Evolutionary conservation across 2,113 vertebrate genomes (phyloP).

Genomic region (Channa argus): DNA sequence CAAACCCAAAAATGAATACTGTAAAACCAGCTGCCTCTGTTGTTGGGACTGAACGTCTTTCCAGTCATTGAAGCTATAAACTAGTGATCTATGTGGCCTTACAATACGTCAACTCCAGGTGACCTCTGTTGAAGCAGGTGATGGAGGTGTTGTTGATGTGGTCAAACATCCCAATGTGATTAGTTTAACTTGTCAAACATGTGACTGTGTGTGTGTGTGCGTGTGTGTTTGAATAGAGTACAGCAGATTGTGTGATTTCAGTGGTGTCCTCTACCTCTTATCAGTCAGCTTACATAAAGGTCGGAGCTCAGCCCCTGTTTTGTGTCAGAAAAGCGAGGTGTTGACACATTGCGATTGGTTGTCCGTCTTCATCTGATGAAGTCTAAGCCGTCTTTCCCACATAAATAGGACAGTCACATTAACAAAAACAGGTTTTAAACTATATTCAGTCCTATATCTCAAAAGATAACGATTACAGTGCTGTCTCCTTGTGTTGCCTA

Average conservation of each 20-base stretch:
- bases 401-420: background rate
- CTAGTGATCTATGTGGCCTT: slow-evolving; percentile 10
- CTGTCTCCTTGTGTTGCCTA: no score
- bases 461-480: no score
- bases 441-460: no score
- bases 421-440: no score
- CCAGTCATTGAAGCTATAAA: slow-evolving; percentile 13
- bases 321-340: slow-evolving; percentile 41
- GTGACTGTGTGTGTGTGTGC: slow-evolving; percentile 15
- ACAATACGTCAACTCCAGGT: slow-evolving; percentile 8
- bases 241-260: slow-evolving; percentile 28
- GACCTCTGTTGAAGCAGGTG: slow-evolving; percentile 1
- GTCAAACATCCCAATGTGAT: slow-evolving; percentile 42
- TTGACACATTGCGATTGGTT: slow-evolving; percentile 36
- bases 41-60: slow-evolving; percentile 18
- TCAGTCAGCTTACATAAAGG: slow-evolving; percentile 41
- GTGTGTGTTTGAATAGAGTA: background rate
- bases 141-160: slow-evolving; percentile 28
- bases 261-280: slow-evolving; percentile 38
- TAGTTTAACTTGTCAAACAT: slow-evolving; percentile 40
- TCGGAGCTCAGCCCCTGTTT: slow-evolving; percentile 33
- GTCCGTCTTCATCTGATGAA: slow-evolving; percentile 17
- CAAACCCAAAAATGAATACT: slow-evolving; percentile 48
- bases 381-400: background rate
- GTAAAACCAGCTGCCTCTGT: slow-evolving; percentile 12